These are phyloP conservation scores for Nanorana parkeri DNA, from an alignment of 2,113 vertebrate species.

Conservation along the genomic window DNA sequence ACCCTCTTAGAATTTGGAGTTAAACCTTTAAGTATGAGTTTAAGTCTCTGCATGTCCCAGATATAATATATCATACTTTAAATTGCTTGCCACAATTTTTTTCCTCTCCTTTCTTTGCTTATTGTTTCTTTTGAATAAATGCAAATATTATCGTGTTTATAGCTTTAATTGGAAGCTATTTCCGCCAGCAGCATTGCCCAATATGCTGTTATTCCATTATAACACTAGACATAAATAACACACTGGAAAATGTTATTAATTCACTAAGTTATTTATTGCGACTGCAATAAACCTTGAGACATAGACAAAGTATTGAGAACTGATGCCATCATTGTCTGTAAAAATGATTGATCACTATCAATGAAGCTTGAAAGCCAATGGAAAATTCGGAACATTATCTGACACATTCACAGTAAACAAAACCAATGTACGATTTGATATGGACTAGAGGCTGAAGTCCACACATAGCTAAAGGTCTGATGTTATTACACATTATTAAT, in stretches of 20 bases:
- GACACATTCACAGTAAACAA: constrained; percentile 8
- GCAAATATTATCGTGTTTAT: no score
- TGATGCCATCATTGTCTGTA: constrained; percentile 15
- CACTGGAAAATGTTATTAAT: neutral
- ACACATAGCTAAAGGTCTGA: neutral
- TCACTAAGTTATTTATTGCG: constrained; percentile 14
- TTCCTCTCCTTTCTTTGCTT: no score
- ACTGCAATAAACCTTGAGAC: constrained; percentile 4
- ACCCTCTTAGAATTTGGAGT: no score
- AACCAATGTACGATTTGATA: neutral
- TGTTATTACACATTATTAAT: neutral
- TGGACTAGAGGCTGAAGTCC: neutral
- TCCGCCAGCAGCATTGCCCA: no score
- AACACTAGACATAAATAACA: neutral
- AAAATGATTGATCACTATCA: constrained; percentile 30
- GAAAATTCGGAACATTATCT: neutral
- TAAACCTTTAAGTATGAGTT: no score
- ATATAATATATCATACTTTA: no score
- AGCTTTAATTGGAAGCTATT: no score
- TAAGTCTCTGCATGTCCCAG: no score
- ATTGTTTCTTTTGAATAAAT: no score
- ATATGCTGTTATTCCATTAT: no score
- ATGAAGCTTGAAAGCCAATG: constrained; percentile 1
- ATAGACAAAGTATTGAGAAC: neutral
- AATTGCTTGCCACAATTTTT: no score